Evolutionary conservation across 2,888 invertebrate genomes (phyloP).

Genomic region (Drosophila nigricruria): DNA sequence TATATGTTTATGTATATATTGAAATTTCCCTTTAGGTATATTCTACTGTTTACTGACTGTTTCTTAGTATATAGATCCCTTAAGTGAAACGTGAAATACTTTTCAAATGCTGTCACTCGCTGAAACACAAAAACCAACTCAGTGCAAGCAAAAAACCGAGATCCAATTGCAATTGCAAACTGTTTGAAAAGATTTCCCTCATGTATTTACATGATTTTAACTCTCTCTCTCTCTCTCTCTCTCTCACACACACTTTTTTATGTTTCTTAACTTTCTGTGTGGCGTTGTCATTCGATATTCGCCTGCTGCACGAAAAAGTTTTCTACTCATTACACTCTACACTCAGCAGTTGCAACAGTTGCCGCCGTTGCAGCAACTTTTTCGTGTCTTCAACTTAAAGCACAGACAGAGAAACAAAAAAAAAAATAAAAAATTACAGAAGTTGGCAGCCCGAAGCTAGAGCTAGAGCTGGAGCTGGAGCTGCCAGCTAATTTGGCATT

Average conservation of each 20-base stretch:
- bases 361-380: constrained; percentile 48
- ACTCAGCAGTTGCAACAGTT: constrained; percentile 43
- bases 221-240: not conserved
- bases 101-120: not conserved
- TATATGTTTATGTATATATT: not conserved
- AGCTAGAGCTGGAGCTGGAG: constrained; percentile 19
- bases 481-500: constrained; percentile 78
- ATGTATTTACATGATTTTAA: constrained; percentile 29
- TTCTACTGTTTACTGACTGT: not conserved
- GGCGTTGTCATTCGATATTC: constrained; percentile 32
- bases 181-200: constrained; percentile 35
- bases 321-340: constrained; percentile 63
- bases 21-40: too few relatives aligned
- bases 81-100: not conserved
- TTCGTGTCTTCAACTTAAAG: constrained; percentile 45
- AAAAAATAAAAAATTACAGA: not conserved
- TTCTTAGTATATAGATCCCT: not conserved
- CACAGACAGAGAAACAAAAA: not conserved
- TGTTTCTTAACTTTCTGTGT: constrained; percentile 19
- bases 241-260: constrained; percentile 5
- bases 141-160: constrained; percentile 2
- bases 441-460: constrained; percentile 16
- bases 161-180: constrained; percentile 13
- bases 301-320: constrained; percentile 38
- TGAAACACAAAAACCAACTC: not conserved